phyloP scores from a whole-genome alignment of 2,888 invertebrate genomes.

The Drosophila lacicola region DNA sequence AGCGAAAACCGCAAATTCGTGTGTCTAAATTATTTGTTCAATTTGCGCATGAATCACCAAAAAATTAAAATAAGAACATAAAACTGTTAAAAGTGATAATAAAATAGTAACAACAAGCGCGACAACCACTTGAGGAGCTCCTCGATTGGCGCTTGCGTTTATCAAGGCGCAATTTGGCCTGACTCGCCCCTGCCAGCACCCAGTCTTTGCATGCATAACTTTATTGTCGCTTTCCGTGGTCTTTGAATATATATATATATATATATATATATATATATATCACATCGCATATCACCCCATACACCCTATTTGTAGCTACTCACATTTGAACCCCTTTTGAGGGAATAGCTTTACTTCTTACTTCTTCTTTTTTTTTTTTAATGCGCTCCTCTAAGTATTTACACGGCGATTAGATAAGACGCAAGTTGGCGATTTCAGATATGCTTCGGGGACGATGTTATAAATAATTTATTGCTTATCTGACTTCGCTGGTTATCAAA shows the following conservation, averaged over 20 bases:
- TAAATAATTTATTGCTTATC: slow-evolving; percentile 76
- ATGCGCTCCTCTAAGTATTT: slow-evolving; percentile 53
- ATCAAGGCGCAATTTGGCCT: slow-evolving; percentile 30
- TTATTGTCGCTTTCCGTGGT: slow-evolving; percentile 33
- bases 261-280: slow-evolving; percentile 10
- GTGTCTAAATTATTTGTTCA: slow-evolving; percentile 38
- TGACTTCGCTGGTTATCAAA: slow-evolving; percentile 57
- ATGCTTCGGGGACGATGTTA: slow-evolving; percentile 53
- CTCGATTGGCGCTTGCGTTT: slow-evolving; percentile 41
- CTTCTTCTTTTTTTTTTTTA: slow-evolving; percentile 11
- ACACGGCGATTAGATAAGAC: slow-evolving; percentile 67
- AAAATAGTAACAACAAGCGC: slow-evolving; percentile 25
- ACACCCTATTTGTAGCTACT: slow-evolving; percentile 23
- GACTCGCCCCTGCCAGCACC: background rate
- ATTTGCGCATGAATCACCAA: slow-evolving; percentile 54
- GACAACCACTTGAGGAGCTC: slow-evolving; percentile 43
- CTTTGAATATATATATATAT: slow-evolving; percentile 31
- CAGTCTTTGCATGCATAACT: background rate
- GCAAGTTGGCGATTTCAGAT: slow-evolving; percentile 27
- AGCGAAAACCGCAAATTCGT: slow-evolving; percentile 27
- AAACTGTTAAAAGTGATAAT: slow-evolving; percentile 27
- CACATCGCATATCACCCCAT: slow-evolving; percentile 33
- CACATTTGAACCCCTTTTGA: slow-evolving; percentile 41
- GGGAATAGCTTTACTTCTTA: slow-evolving; percentile 42
- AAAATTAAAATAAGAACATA: slow-evolving; percentile 7